Percentiles rank a stretch among this genome's conserved stretches.
Conservation (phyloP, 2,888 invertebrate genomes). For the Drosophila tripunctata region DNA sequence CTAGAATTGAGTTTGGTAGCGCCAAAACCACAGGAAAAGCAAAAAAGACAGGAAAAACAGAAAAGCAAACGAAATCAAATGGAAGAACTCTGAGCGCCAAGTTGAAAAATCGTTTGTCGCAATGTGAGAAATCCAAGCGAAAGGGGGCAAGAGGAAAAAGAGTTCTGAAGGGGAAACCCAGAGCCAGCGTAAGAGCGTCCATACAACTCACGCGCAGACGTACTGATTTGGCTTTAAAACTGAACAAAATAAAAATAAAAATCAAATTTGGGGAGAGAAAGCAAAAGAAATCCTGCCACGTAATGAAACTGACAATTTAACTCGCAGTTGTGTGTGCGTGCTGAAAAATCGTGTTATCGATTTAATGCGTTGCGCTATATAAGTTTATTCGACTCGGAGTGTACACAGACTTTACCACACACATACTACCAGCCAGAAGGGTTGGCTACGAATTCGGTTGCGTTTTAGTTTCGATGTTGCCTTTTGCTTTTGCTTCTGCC, state of each 20-base stretch:
- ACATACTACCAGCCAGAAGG: slow-evolving; percentile 48
- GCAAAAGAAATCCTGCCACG: slow-evolving; percentile 53
- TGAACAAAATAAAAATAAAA: slow-evolving; percentile 8
- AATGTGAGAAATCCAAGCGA: slow-evolving; percentile 47
- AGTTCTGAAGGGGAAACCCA: background rate
- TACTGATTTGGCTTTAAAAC: slow-evolving; percentile 73
- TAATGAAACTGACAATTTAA: slow-evolving; percentile 81
- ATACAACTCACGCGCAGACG: slow-evolving; percentile 60
- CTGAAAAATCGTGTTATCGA: slow-evolving; percentile 80
- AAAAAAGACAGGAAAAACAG: slow-evolving; percentile 21
- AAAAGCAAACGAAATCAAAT: slow-evolving; percentile 38
- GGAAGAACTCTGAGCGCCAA: slow-evolving; percentile 63
- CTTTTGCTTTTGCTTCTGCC: slow-evolving; percentile 42
- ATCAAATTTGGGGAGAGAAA: background rate
- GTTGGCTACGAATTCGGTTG: slow-evolving; percentile 39
- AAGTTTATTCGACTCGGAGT: slow-evolving; percentile 9
- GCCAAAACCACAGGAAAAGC: slow-evolving; percentile 50
- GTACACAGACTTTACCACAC: background rate
- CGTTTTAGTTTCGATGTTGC: slow-evolving; percentile 34
- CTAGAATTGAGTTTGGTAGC: slow-evolving; percentile 55
- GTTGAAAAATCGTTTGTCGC: slow-evolving; percentile 79
- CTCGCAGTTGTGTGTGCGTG: slow-evolving; percentile 67
- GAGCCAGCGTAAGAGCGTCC: slow-evolving; percentile 13
- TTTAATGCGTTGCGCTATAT: slow-evolving; percentile 65
- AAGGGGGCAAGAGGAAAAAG: slow-evolving; percentile 2